phyloP scores from a whole-genome alignment of 2,888 invertebrate species.

The Pachymerium ferrugineum region DNA sequence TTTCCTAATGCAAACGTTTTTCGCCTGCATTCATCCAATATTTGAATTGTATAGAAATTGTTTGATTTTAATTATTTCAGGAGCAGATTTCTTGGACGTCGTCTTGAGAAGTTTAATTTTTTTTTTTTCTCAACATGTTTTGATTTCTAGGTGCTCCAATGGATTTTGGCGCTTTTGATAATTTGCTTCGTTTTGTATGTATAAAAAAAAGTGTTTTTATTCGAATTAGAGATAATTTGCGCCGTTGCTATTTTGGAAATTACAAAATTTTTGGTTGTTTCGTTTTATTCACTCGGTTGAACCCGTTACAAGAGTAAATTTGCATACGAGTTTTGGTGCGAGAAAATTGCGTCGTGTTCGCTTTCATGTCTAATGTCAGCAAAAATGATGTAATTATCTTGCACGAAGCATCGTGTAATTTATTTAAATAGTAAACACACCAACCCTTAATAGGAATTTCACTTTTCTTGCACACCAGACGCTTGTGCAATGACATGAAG shows the following conservation, averaged over 20 bases:
- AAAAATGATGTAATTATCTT: slow-evolving; percentile 27
- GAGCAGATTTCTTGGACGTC: too few species aligned
- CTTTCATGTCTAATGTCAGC: slow-evolving; percentile 24
- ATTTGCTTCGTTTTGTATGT: too few species aligned
- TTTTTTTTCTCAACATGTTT: too few species aligned
- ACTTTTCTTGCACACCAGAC: neutral
- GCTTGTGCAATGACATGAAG: slow-evolving; percentile 19
- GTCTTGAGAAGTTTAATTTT: too few species aligned
- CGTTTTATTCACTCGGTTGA: neutral
- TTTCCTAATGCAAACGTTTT: neutral
- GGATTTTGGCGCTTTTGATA: too few species aligned
- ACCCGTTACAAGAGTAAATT: neutral
- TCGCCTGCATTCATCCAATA: neutral
- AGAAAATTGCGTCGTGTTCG: slow-evolving; percentile 26
- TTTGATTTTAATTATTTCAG: too few species aligned
- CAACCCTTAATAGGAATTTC: slow-evolving; percentile 22
- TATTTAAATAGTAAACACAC: slow-evolving; percentile 24
- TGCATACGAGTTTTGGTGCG: slow-evolving; percentile 12
- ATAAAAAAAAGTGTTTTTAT: too few species aligned
- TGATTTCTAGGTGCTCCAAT: too few species aligned
- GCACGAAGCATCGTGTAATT: slow-evolving; percentile 25
- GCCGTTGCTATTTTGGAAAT: neutral
- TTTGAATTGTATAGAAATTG: too few species aligned
- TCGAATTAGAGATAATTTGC: neutral
- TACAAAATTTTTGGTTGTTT: neutral